A percentile compares a stretch with the other conserved stretches of the same genome.
phyloP scores from a whole-genome alignment of 30 jellyfish, hydroid and myxozoan species.

The Aurelia coerulea region DNA sequence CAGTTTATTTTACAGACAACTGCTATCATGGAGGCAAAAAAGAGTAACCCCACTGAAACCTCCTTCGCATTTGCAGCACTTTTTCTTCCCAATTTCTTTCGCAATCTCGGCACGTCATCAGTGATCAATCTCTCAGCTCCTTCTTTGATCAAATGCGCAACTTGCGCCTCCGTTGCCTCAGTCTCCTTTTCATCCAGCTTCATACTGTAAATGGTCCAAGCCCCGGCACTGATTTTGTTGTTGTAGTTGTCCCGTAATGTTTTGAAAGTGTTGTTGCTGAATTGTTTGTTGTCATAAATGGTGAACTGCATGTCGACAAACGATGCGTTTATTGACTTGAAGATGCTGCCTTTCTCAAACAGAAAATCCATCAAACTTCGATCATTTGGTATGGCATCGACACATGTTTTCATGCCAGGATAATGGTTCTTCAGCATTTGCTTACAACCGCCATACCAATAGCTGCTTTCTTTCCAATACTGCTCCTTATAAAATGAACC shows the following conservation, averaged over 20 bases:
- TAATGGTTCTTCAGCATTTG: background rate
- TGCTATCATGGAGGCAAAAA: no score
- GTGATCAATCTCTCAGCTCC: constrained; percentile 81
- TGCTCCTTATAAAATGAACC: constrained; percentile 49
- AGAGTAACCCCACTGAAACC: no score
- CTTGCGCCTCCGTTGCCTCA: constrained; percentile 29
- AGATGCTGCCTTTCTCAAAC: constrained; percentile 66
- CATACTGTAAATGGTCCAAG: constrained; percentile 82
- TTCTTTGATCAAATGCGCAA: constrained; percentile 23
- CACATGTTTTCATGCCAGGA: constrained; percentile 63
- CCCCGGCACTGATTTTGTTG: constrained; percentile 71
- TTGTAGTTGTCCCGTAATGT: constrained; percentile 75
- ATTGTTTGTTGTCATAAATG: constrained; percentile 50
- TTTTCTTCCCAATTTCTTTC: constrained; percentile 53
- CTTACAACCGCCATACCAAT: background rate
- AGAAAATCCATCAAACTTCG: constrained; percentile 43
- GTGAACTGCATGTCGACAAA: constrained; percentile 57
- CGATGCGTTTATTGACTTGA: constrained; percentile 79
- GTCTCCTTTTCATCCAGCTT: constrained; percentile 32
- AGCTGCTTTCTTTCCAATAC: constrained; percentile 23
- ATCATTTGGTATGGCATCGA: constrained; percentile 54
- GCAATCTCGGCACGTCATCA: constrained; percentile 82
- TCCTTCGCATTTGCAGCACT: no score
- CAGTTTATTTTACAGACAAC: no score
- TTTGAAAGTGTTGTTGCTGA: constrained; percentile 52